These are phyloP conservation scores for Ginglymostoma cirratum DNA, from an alignment of 2,113 vertebrate species.

Conservation along the genomic window DNA sequence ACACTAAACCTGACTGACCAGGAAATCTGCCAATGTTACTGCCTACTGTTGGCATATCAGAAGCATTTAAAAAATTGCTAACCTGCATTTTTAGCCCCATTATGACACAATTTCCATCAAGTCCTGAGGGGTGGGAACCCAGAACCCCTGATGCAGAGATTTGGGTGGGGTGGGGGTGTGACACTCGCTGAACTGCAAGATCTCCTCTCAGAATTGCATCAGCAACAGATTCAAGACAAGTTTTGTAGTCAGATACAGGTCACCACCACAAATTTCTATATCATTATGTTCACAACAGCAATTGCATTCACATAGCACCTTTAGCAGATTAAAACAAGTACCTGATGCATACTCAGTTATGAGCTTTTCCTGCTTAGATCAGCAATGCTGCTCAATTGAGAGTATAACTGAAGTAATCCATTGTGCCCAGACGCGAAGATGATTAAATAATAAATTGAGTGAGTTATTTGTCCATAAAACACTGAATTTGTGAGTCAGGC, in stretches of 20 bases:
- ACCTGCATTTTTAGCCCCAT: no score
- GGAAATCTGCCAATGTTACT: no score
- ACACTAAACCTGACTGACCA: no score
- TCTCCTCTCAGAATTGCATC: not conserved
- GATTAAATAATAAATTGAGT: not conserved
- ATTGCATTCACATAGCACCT: not conserved
- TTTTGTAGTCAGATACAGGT: not conserved
- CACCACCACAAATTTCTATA: not conserved
- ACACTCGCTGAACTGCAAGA: no score
- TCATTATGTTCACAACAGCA: not conserved
- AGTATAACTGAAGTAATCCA: not conserved
- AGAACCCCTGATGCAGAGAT: no score
- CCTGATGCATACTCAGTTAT: not conserved
- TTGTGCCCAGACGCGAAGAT: not conserved
- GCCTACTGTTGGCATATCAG: no score
- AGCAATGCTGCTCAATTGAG: not conserved
- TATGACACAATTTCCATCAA: no score
- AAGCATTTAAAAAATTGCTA: no score
- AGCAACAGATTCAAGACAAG: not conserved
- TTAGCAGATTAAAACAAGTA: not conserved
- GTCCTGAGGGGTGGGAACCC: no score
- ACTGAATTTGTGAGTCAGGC: not conserved
- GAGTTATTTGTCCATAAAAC: not conserved
- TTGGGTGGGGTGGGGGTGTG: no score
- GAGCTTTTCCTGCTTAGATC: not conserved